Evolutionary conservation across 2,113 vertebrate genomes (phyloP).

Genomic region (western clawed frog (Xenopus tropicalis)): UCB_Xtro_10.0 CM004451.2:59728501-59729000

Average conservation of each 20-base stretch:
- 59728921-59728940: constrained; percentile 46
- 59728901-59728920: constrained; percentile 39
- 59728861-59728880: constrained; percentile 39
- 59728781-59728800: constrained; percentile 30
- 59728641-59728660: background rate
- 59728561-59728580: constrained; percentile 15
- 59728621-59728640: background rate
- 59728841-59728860: constrained; percentile 40
- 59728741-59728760: background rate
- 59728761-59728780: constrained; percentile 21
- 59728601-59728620: constrained; percentile 1
- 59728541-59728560: constrained; percentile 20
- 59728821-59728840: constrained; percentile 43
- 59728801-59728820: constrained; percentile 33
- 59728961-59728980: constrained; percentile 68
- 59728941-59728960: constrained; percentile 51
- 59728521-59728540: constrained; percentile 43
- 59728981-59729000: constrained; percentile 67
- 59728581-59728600: constrained; percentile 13
- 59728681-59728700: background rate
- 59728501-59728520: constrained; percentile 27
- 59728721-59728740: background rate
- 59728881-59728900: constrained; percentile 47
- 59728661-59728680: background rate
- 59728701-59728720: background rate